Base-by-base conservation (phyloP, 2,113 vertebrate genomes). In the Paraplagusia blochii region DNA sequence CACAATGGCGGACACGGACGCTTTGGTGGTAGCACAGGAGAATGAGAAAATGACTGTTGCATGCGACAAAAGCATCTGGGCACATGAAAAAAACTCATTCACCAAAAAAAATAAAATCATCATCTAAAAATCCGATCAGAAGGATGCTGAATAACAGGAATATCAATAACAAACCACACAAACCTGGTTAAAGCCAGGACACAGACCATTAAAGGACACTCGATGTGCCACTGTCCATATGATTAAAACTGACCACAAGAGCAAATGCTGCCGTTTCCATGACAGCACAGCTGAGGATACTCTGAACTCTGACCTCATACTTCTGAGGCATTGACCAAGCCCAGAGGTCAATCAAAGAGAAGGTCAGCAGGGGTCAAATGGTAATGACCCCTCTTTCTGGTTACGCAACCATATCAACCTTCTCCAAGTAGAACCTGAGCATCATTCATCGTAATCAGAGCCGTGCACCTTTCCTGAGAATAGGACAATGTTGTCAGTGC, bases 251-350 rank as follows among this genome's bases (percentile, higher is more conserved):
- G 77, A 74, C 73, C 77, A 70, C 58, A 54, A 66, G 73, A 60
- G 70, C 56, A 58, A 77, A 74, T 7, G 48, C 69, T 62, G 70
- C 53, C 1, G 77, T 86, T 85, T 76, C 79, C 81, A 82, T 81
- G 82, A 47, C 74, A 85, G 73, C 82, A 77, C 82, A 88, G 82
- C 84, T 85, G 81, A 81, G 67, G 79, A 76, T 69, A 82, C 82
- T 76, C 64, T 86, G 85, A 86, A 80, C 86, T 79, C 57, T 84
- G 85, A 87, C 86, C 88, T 82, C 63, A 51, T 69, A 69, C 73
- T 65, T 57, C 58, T 54, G 79, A 72, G 79, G 80, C 66, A 39
- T 46, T 82, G 76, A 83, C 86, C 80, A 80, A 78, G 45, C 55
- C 62, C 72, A 63, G 69, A 66, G 81, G 84, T 85, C 84, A 84